Conservation (phyloP, 2,113 vertebrate genomes). For the Thunnus thynnus region DNA sequence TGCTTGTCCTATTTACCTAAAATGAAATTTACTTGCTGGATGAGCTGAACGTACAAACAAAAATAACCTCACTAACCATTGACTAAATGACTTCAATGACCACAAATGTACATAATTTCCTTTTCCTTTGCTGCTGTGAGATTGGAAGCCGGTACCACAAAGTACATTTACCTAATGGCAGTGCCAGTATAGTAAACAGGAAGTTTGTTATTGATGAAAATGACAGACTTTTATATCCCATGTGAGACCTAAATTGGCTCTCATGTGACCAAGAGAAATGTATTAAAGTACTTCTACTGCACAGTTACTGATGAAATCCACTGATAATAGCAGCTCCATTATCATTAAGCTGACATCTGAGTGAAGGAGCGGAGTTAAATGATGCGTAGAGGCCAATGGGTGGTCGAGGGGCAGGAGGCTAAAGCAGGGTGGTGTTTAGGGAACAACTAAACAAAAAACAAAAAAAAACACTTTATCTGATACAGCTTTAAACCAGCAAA, state of each 20-base stretch:
- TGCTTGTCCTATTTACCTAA: too few species aligned
- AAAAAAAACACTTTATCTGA: neutral
- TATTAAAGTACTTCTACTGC: neutral
- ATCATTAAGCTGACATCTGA: neutral
- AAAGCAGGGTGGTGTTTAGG: neutral
- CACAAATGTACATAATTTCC: conserved; percentile 6
- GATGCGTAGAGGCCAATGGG: conserved; percentile 8
- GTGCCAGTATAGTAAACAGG: neutral
- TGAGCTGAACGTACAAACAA: too few species aligned
- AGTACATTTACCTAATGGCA: neutral
- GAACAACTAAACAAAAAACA: neutral
- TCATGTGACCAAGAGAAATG: conserved; percentile 23
- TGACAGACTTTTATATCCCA: neutral
- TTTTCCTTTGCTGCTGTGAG: neutral
- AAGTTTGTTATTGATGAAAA: conserved; percentile 34
- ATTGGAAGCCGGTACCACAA: neutral
- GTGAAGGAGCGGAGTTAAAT: conserved; percentile 9
- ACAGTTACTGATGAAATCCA: neutral
- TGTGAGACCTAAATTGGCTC: conserved; percentile 31
- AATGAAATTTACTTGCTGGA: too few species aligned
- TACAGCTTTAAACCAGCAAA: neutral
- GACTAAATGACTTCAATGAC: conserved; percentile 6
- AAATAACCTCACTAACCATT: neutral
- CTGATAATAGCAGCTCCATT: conserved; percentile 31
- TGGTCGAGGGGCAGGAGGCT: neutral